These are phyloP conservation scores for Ips nitidus DNA, from an alignment of 1,140 invertebrate genomes.

Conservation along the genomic window DNA sequence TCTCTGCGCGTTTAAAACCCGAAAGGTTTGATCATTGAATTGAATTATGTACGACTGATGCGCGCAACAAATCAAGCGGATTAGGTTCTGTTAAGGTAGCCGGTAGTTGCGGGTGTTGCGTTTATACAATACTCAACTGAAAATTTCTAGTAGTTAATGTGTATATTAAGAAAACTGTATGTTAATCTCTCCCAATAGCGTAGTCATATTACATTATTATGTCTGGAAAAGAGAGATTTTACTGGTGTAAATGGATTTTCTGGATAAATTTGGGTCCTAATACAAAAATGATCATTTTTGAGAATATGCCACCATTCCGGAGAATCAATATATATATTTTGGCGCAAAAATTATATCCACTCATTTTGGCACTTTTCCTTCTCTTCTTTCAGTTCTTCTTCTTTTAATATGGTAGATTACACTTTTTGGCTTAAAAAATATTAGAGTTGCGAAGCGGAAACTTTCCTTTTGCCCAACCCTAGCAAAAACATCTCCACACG, in stretches of 20 bases:
- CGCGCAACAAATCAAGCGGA: slow-evolving; percentile 19
- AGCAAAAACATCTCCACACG: too few species aligned
- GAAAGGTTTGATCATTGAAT: not conserved
- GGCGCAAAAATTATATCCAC: too few species aligned
- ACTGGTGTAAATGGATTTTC: not conserved
- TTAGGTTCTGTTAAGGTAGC: slow-evolving; percentile 30
- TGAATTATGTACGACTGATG: slow-evolving; percentile 3
- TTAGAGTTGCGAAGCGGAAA: too few species aligned
- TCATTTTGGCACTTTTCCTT: too few species aligned
- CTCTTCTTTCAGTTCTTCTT: too few species aligned
- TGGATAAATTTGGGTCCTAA: not conserved
- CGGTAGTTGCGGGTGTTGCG: slow-evolving; percentile 5
- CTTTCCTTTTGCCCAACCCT: too few species aligned
- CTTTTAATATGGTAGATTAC: too few species aligned
- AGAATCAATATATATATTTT: too few species aligned
- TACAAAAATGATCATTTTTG: not conserved
- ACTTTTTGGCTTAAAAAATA: too few species aligned
- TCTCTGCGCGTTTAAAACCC: not conserved
- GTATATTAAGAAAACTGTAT: too few species aligned
- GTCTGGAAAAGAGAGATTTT: not conserved
- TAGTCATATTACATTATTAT: not conserved
- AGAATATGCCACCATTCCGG: too few species aligned
- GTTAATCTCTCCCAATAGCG: too few species aligned
- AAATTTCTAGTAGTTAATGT: not conserved
- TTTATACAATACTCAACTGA: slow-evolving; percentile 5